These are phyloP conservation scores for Aphidius colemani DNA, from an alignment of 2,888 invertebrate species.

Conservation along the genomic window DNA sequence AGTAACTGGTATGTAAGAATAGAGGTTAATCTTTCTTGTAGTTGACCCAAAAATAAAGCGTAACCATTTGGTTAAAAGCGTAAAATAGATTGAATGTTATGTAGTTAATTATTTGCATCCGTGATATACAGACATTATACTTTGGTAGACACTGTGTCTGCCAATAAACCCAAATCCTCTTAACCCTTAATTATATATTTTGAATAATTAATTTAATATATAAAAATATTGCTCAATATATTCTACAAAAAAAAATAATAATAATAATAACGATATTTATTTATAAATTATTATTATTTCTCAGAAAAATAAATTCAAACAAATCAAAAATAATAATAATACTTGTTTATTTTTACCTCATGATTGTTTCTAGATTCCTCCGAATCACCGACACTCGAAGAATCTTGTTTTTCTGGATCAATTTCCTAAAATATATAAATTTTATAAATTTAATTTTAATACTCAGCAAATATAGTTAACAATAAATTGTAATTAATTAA, in stretches of 20 bases:
- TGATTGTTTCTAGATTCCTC: conserved; percentile 56
- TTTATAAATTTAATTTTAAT: no score
- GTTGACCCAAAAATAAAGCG: conserved; percentile 46
- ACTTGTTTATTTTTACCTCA: conserved; percentile 58
- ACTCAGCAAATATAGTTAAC: conserved; percentile 31
- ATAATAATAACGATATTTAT: background rate
- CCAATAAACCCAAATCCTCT: conserved; percentile 26
- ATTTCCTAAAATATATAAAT: conserved; percentile 65
- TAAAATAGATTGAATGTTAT: conserved; percentile 38
- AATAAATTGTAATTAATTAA: conserved; percentile 27
- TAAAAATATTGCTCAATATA: conserved; percentile 7
- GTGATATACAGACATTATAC: conserved; percentile 15
- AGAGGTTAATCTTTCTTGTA: conserved; percentile 55
- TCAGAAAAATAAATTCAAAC: background rate
- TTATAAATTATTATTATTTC: background rate
- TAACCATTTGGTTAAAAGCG: conserved; percentile 31
- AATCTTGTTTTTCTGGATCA: conserved; percentile 71
- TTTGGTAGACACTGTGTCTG: conserved; percentile 34
- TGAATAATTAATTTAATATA: background rate
- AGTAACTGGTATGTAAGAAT: conserved; percentile 50
- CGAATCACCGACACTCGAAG: conserved; percentile 53
- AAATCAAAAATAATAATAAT: conserved; percentile 31
- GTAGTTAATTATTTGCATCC: conserved; percentile 21
- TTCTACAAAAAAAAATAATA: conserved; percentile 2
- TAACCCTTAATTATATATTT: no score